Base-by-base conservation (phyloP, 53 echinoderm and acorn worm genomes). In the Holothuria scabra region DNA sequence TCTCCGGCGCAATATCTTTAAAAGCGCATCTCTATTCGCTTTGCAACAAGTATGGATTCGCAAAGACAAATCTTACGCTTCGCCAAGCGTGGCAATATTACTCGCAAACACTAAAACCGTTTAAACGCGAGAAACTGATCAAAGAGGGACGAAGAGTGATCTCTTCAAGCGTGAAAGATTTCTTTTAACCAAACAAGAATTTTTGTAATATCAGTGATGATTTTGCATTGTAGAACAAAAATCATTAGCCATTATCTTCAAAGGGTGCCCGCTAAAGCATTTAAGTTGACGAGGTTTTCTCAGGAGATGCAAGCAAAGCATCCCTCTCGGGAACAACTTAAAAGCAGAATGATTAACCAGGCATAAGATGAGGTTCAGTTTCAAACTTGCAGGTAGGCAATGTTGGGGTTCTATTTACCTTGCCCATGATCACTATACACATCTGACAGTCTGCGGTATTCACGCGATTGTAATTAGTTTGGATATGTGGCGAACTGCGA, bases 161-260 rank as follows among this genome's bases (percentile, higher is more conserved):
- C 48, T 71, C 48, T n/a, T 44, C 46, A 41, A 41, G 71, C 71
- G 71, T 71, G 71, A 71, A 71, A 71, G 71, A 71, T 44, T 71
- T 26, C 46, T 68, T 71, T 71, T 71, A 71, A 71, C 71, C 71
- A 71, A 71, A 71, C 71, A 71, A 71, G 71, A 71, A 41, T 71
- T 71, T 48, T 71, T 48, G 71, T 68, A 46, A 71, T 44, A 71
- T 71, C 71, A 44, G 71, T 71, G 71, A 71, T 44, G 71, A 48
- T 14, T 71, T 71, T 71, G 22, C 46, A 71, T 71, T 71, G 71
- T 41, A 46, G 71, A 71, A 71, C 71, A 71, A 71, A 71, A 71
- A 71, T 71, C 22, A 71, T 71, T 71, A 71, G 71, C 71, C 71
- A 71, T 71, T 71, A 71, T 71, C 71, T 71, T 71, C 71, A 71